Percentiles rank a stretch among this genome's conserved stretches.
Conservation (phyloP, 2,888 invertebrate species). For the Pemphredon lugubris region DNA sequence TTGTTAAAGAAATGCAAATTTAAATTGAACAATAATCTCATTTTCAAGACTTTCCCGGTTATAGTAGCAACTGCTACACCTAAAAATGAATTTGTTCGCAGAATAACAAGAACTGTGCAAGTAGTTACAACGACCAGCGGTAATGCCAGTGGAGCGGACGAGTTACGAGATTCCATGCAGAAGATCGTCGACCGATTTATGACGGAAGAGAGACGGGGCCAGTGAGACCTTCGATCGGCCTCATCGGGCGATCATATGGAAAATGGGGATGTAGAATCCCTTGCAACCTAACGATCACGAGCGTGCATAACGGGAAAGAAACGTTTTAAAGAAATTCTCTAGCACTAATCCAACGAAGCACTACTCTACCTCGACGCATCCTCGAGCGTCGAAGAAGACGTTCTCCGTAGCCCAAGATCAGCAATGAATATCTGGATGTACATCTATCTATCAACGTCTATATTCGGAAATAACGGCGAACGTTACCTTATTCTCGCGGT, state of each 20-base stretch:
- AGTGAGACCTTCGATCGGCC: constrained; percentile 58
- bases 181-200: constrained; percentile 83
- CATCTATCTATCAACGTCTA: constrained; percentile 16
- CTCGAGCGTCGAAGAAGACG: constrained; percentile 48
- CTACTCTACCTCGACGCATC: constrained; percentile 40
- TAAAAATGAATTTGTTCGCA: no score
- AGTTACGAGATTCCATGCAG: constrained; percentile 82
- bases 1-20: not conserved
- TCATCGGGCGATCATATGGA: constrained; percentile 14
- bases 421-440: constrained; percentile 10
- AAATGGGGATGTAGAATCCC: constrained; percentile 6
- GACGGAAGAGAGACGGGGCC: constrained; percentile 82
- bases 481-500: constrained; percentile 23
- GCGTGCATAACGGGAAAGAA: constrained; percentile 10
- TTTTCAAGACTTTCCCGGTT: no score
- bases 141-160: constrained; percentile 72
- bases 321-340: constrained; percentile 27
- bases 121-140: constrained; percentile 79
- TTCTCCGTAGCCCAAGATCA: constrained; percentile 1
- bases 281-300: constrained; percentile 7
- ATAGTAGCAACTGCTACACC: not conserved
- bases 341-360: constrained; percentile 17
- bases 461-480: constrained; percentile 14
- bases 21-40: not conserved
- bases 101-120: constrained; percentile 82